phyloP scores from a whole-genome alignment of 2,888 invertebrate genomes.

The Apocheima hispidaria region DNA sequence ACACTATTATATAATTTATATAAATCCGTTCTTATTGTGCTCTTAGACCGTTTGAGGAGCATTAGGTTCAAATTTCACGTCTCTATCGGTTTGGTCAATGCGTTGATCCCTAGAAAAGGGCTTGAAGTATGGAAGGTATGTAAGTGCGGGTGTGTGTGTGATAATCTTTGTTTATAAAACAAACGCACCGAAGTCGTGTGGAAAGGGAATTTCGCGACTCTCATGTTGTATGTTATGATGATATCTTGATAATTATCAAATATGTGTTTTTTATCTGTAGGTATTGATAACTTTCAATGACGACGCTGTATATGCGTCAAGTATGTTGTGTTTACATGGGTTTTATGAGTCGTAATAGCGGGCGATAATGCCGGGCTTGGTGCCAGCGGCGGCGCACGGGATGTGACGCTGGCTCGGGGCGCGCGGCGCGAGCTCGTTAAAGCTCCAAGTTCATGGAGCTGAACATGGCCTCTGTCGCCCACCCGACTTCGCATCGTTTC shows the following conservation, averaged over 20 bases:
- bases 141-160: too few relatives aligned
- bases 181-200: not conserved
- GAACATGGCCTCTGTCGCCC: constrained; percentile 62
- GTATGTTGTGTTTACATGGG: constrained; percentile 65
- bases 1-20: too few relatives aligned
- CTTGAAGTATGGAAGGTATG: not conserved
- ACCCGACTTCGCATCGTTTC: constrained; percentile 72
- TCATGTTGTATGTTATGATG: constrained; percentile 3
- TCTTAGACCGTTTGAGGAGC: too few relatives aligned
- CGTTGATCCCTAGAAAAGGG: too few relatives aligned
- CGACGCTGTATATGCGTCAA: constrained; percentile 39
- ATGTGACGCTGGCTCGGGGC: constrained; percentile 44
- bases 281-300: constrained; percentile 34
- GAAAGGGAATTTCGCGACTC: not conserved
- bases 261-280: constrained; percentile 28
- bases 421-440: constrained; percentile 49
- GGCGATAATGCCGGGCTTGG: constrained; percentile 50
- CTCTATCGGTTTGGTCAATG: too few relatives aligned
- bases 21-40: too few relatives aligned
- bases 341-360: constrained; percentile 64
- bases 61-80: too few relatives aligned
- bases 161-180: constrained; percentile 3
- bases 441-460: constrained; percentile 75
- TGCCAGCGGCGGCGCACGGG: constrained; percentile 42
- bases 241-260: constrained; percentile 21